Evolutionary conservation across 2,797 vertebrate species (phyloP), one percentile per base, ranked within the genome.

Genomic region (Danio jaintianensis): DNA sequence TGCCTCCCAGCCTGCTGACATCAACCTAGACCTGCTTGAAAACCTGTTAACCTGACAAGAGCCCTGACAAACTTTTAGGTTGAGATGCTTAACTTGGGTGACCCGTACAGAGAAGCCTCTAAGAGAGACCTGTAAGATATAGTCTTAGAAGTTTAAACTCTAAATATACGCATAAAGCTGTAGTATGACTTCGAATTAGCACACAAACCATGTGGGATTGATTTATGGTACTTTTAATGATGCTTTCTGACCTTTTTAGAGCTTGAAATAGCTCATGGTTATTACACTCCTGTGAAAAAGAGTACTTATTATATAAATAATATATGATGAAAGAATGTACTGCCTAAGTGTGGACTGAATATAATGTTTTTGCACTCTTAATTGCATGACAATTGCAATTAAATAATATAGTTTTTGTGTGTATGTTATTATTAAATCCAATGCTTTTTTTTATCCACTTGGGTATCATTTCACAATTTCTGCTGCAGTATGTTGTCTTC

Each of bases 21-120:
- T 59, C 10, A 12, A 68, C 43, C 29, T 69, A 3, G 7, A 61
- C 56, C 66, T 61, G 36, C 18, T 20, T 52, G 55, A 52, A 70
- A 70, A 48, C 12, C 43, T n/a, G 45, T 70, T 78, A 22, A 22
- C 55, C 45, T 42, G 36, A 52, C 42, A 61, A 43, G 56, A 13
- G 10, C 22, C 22, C 43, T 29, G 40, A 22, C 48, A 61, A 48
- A 43, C 29, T 38, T 38, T 29, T 1, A 16, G 56, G 42, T 59
- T 22, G 43, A 38, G 56, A 38, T 29, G 29, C 22, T 68, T 45
- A 68, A 22, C 13, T 22, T 61, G 43, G 16, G 2, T 6, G 6
- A 3, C 56, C 4, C 2, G 0, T 12, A 48, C 8, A 4, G 16
- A 16, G 29, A 43, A 16, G 43, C 4, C 9, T 29, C 43, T n/a